Evolutionary conservation across 1,140 invertebrate genomes (phyloP).

Genomic region (Leptonema lineaticorne): DNA sequence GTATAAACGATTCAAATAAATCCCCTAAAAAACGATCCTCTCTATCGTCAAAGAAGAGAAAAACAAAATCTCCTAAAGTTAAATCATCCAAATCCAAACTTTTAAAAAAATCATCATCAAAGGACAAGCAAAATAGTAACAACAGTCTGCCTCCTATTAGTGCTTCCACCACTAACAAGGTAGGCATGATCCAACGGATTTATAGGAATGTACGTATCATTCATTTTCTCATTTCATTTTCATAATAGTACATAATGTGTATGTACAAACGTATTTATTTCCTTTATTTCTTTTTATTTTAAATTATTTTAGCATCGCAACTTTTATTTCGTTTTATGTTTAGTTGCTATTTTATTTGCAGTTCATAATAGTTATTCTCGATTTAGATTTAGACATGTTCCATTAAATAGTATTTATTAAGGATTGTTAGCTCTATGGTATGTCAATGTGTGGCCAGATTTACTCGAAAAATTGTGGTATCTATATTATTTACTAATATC

Average conservation of each 20-base stretch:
- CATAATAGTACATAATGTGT: constrained; percentile 21
- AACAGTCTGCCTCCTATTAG: constrained; percentile 36
- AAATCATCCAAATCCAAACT: constrained; percentile 43
- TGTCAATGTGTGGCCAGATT: too few relatives aligned
- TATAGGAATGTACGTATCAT: constrained; percentile 59
- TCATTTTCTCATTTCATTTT: constrained; percentile 44
- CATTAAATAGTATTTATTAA: too few relatives aligned
- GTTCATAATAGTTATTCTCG: too few relatives aligned
- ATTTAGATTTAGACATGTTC: too few relatives aligned
- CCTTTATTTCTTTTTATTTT: constrained; percentile 20
- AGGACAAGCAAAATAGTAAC: constrained; percentile 27
- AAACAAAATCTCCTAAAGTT: constrained; percentile 46
- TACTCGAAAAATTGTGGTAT: too few relatives aligned
- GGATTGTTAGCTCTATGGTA: too few relatives aligned
- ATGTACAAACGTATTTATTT: neutral
- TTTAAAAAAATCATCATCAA: neutral
- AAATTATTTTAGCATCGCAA: neutral
- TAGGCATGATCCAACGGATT: constrained; percentile 60
- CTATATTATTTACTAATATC: too few relatives aligned
- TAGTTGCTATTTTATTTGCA: too few relatives aligned
- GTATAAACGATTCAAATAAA: constrained; percentile 44
- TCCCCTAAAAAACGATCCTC: constrained; percentile 43
- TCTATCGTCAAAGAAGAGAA: constrained; percentile 37
- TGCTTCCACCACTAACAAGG: constrained; percentile 53
- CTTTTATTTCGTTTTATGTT: too few relatives aligned